phyloP scores from a whole-genome alignment of 35 echinoderm and acorn worm genomes.

The Anneissia japonica region DNA sequence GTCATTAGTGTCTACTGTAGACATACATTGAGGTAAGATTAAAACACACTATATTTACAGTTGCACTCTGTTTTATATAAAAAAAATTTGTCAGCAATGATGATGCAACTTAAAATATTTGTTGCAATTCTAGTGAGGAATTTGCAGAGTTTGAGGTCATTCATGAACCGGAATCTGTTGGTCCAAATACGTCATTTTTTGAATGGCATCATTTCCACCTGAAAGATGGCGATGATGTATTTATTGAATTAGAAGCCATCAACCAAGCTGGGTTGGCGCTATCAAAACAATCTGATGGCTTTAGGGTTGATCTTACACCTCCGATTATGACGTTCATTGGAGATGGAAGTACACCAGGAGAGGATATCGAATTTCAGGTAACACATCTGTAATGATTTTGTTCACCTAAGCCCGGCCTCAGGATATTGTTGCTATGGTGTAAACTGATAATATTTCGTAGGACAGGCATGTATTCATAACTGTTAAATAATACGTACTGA shows the following conservation, averaged over 20 bases:
- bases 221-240: slow-evolving; percentile 37
- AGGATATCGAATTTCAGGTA: slow-evolving; percentile 35
- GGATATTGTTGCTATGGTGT: too few species aligned
- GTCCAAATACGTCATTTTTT: not conserved
- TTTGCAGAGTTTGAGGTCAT: slow-evolving; percentile 12
- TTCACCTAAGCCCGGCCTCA: too few species aligned
- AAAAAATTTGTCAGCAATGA: not conserved
- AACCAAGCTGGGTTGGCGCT: slow-evolving; percentile 21
- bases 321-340: slow-evolving; percentile 23
- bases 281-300: slow-evolving; percentile 12
- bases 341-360: slow-evolving; percentile 19
- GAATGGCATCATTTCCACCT: slow-evolving; percentile 65
- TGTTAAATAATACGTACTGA: too few species aligned
- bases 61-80: not conserved
- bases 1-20: slow-evolving; percentile 15
- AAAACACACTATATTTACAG: not conserved
- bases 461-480: too few species aligned
- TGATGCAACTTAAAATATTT: too few species aligned
- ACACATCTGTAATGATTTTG: too few species aligned
- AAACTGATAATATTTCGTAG: too few species aligned
- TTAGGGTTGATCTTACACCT: slow-evolving; percentile 29
- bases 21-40: not conserved
- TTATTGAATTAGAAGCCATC: slow-evolving; percentile 20
- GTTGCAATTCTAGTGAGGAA: too few species aligned
- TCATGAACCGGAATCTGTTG: slow-evolving; percentile 27